Conservation (phyloP, 1,140 invertebrate genomes). For the Adoxophyes honmai region DNA sequence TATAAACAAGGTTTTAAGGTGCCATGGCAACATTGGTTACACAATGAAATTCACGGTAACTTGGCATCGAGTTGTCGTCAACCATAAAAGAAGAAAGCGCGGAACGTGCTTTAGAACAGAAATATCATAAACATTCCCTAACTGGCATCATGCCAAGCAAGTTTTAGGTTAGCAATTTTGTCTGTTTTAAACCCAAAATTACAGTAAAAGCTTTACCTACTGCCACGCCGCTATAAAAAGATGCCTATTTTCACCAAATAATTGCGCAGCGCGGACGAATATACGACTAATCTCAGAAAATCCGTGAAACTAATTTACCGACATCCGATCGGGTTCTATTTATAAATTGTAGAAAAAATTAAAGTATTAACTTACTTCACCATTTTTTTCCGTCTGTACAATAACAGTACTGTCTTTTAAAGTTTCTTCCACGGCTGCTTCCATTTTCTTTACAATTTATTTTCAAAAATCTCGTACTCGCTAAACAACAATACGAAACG, state of each 20-base stretch:
- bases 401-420: slow-evolving; percentile 46
- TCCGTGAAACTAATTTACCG: slow-evolving; percentile 22
- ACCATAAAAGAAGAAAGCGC: slow-evolving; percentile 61
- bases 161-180: slow-evolving; percentile 48
- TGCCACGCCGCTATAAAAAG: no score
- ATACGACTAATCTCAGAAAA: not conserved
- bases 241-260: not conserved
- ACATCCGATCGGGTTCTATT: slow-evolving; percentile 66
- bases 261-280: not conserved
- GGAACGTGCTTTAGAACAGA: slow-evolving; percentile 58
- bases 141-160: slow-evolving; percentile 50
- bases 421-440: slow-evolving; percentile 43
- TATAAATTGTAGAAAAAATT: slow-evolving; percentile 42
- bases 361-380: slow-evolving; percentile 38
- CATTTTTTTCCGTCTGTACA: slow-evolving; percentile 35
- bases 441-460: slow-evolving; percentile 48
- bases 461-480: slow-evolving; percentile 29
- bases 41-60: slow-evolving; percentile 4
- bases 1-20: not conserved
- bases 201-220: not conserved
- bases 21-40: not conserved
- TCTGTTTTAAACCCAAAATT: slow-evolving; percentile 15
- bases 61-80: slow-evolving; percentile 29
- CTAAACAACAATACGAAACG: slow-evolving; percentile 4
- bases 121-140: slow-evolving; percentile 66